Percentiles rank a stretch among this genome's conserved stretches.
Conservation (phyloP, 2,888 invertebrate species). For the Ctena decussata region DNA sequence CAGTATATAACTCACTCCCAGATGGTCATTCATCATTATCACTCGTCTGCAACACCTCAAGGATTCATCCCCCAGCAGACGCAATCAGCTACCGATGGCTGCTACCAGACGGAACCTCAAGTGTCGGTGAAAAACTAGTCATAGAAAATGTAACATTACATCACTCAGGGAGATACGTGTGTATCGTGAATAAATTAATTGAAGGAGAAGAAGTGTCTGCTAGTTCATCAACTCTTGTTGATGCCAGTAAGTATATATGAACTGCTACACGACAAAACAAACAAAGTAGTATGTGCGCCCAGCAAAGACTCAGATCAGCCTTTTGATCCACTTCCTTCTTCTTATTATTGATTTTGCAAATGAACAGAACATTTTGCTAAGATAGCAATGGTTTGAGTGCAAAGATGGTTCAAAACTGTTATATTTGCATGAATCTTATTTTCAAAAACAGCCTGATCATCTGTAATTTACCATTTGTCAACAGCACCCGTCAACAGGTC, state of each 20-base stretch:
- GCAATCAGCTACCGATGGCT: conserved; percentile 32
- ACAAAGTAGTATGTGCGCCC: too few species aligned
- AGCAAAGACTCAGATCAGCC: too few species aligned
- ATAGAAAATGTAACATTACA: not conserved
- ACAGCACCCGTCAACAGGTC: too few species aligned
- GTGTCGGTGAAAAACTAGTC: conserved; percentile 9
- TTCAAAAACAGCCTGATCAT: too few species aligned
- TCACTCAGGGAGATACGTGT: conserved; percentile 28
- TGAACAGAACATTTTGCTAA: too few species aligned
- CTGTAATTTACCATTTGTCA: too few species aligned
- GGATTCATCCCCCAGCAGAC: not conserved
- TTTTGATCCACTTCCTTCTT: too few species aligned
- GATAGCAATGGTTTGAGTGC: too few species aligned
- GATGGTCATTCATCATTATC: conserved; percentile 17
- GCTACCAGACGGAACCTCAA: conserved; percentile 26
- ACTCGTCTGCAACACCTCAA: conserved; percentile 33
- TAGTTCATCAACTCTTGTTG: conserved; percentile 15
- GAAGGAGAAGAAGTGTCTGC: conserved; percentile 6
- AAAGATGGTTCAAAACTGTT: too few species aligned
- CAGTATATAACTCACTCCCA: conserved; percentile 16
- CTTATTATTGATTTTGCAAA: too few species aligned
- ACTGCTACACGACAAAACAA: too few species aligned
- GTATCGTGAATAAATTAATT: conserved; percentile 3
- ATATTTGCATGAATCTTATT: too few species aligned
- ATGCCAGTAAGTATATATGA: not conserved